Conservation (phyloP, 1,140 invertebrate genomes). For the Penaeus indicus region DNA sequence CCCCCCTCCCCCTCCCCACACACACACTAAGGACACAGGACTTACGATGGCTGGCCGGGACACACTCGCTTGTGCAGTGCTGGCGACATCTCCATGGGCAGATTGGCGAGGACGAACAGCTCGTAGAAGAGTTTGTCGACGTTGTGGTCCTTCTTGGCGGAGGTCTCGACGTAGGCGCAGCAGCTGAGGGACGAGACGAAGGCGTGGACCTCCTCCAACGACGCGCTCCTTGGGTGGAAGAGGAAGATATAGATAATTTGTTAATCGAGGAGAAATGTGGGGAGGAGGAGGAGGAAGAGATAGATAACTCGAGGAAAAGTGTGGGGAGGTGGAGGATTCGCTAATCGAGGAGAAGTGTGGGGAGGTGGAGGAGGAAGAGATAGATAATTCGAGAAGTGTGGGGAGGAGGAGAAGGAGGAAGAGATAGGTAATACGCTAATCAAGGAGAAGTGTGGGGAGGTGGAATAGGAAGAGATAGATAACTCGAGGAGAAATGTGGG, state of each 20-base stretch:
- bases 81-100: conserved; percentile 89
- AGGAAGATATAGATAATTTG: too few relatives aligned
- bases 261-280: not conserved
- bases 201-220: conserved; percentile 46
- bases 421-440: too few relatives aligned
- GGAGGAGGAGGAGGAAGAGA: too few relatives aligned
- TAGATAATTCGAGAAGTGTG: too few relatives aligned
- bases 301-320: too few relatives aligned
- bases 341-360: too few relatives aligned
- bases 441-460: not conserved
- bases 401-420: too few relatives aligned
- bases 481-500: not conserved
- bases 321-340: too few relatives aligned
- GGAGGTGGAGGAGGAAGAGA: too few relatives aligned
- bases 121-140: conserved; percentile 87
- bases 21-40: not conserved
- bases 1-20: not conserved
- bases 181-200: conserved; percentile 68
- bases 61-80: conserved; percentile 78
- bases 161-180: conserved; percentile 85
- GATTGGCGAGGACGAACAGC: conserved; percentile 82
- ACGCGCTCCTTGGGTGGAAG: conserved; percentile 26
- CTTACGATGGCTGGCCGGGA: conserved; percentile 68
- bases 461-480: not conserved
- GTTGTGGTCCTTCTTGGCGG: conserved; percentile 82